phyloP scores from a whole-genome alignment of 2,888 invertebrate species.

The Himalopsyche japonica region DNA sequence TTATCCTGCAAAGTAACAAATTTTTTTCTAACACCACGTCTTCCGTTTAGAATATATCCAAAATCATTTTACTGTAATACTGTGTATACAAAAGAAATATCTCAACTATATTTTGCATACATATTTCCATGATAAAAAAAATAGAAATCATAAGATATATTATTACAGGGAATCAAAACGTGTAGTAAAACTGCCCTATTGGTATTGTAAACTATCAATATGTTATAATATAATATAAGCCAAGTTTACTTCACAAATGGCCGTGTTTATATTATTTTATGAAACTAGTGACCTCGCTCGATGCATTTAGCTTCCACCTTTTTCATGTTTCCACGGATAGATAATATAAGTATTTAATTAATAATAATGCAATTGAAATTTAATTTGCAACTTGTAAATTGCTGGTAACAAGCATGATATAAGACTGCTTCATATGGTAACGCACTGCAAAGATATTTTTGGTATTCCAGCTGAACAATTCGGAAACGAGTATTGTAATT shows the following conservation, averaged over 20 bases:
- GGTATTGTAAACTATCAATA: not conserved
- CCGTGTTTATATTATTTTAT: not conserved
- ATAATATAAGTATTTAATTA: not conserved
- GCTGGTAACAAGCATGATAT: not conserved
- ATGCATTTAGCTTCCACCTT: not conserved
- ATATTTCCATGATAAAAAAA: too few species aligned
- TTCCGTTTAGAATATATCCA: too few species aligned
- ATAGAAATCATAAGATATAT: too few species aligned
- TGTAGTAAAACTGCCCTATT: not conserved
- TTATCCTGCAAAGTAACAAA: too few species aligned
- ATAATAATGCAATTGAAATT: not conserved
- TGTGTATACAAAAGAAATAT: too few species aligned
- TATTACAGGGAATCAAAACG: not conserved
- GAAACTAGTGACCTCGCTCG: not conserved
- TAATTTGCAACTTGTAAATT: not conserved
- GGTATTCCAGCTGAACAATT: too few species aligned
- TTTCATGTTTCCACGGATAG: not conserved
- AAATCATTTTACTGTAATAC: too few species aligned
- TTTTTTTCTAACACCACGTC: too few species aligned
- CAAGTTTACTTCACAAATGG: not conserved
- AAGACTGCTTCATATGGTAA: not conserved
- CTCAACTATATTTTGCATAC: too few species aligned
- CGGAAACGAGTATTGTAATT: not conserved
- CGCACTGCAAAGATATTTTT: not conserved
- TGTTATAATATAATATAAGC: not conserved